These are phyloP conservation scores for Haemorhous mexicanus DNA, from an alignment of 2,113 vertebrate species.

Conservation along the genomic window DNA sequence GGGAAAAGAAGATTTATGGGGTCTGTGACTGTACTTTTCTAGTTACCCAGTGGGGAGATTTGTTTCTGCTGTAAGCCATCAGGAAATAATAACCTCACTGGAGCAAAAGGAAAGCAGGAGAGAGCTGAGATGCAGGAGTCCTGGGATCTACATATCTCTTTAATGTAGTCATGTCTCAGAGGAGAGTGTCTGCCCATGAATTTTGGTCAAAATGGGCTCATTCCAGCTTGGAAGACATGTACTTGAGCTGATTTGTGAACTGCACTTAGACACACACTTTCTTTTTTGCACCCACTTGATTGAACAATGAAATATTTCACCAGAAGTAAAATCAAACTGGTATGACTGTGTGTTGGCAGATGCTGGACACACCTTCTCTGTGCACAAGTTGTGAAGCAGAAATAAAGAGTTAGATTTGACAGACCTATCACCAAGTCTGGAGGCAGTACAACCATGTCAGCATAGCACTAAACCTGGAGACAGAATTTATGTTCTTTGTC, in stretches of 20 bases:
- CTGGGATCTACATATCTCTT: not conserved
- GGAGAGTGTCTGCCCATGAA: not conserved
- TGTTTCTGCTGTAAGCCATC: not conserved
- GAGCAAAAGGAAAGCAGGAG: not conserved
- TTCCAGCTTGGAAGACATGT: not conserved
- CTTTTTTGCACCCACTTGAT: not conserved
- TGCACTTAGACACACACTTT: not conserved
- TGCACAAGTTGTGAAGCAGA: not conserved
- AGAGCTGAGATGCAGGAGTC: not conserved
- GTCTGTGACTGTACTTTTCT: not conserved
- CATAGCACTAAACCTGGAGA: not conserved
- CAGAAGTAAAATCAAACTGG: not conserved
- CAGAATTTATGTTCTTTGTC: constrained; percentile 15
- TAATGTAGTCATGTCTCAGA: not conserved
- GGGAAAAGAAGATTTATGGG: not conserved
- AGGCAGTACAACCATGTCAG: not conserved
- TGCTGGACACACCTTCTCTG: not conserved
- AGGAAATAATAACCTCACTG: not conserved
- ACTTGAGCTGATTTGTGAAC: not conserved
- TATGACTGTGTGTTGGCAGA: not conserved
- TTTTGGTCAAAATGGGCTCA: not conserved
- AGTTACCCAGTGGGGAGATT: not conserved
- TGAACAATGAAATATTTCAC: not conserved
- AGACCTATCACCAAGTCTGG: not conserved
- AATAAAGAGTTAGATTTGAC: not conserved